These are phyloP conservation scores for Pseudomyrmex flavicornis DNA, from an alignment of 1,140 invertebrate genomes.

Conservation along the genomic window DNA sequence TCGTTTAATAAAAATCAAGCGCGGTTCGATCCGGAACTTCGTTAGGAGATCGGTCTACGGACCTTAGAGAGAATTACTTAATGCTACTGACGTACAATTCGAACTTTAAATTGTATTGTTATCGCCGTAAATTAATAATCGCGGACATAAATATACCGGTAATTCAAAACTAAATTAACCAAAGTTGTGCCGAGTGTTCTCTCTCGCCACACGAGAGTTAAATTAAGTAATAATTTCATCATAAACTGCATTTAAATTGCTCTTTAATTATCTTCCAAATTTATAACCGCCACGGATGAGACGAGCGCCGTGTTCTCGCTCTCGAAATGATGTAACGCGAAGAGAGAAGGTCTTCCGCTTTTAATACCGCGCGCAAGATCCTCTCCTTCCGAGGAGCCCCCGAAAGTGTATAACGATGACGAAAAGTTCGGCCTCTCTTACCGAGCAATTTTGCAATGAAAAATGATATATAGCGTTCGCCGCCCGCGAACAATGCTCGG, in stretches of 20 bases:
- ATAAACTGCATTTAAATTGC: conserved; percentile 15
- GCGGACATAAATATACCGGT: background rate
- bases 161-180: background rate
- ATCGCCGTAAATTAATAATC: conserved; percentile 14
- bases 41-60: too few species aligned
- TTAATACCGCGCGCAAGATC: background rate
- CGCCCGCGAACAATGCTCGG: conserved; percentile 14
- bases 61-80: background rate
- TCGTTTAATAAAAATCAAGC: too few species aligned
- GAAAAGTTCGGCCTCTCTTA: conserved; percentile 15
- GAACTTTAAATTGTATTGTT: conserved; percentile 24
- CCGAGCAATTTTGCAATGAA: conserved; percentile 25
- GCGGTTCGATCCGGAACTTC: too few species aligned
- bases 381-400: background rate
- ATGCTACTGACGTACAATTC: conserved; percentile 21
- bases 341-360: background rate
- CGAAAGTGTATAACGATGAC: background rate
- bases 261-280: conserved; percentile 40
- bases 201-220: background rate
- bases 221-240: conserved; percentile 39
- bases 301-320: background rate
- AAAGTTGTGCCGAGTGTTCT: background rate
- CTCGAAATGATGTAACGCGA: conserved; percentile 17
- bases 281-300: conserved; percentile 6
- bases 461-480: conserved; percentile 2